These are phyloP conservation scores for Pseudomugil tenellus DNA, from an alignment of 2,797 vertebrate genomes.

Conservation along the genomic window DNA sequence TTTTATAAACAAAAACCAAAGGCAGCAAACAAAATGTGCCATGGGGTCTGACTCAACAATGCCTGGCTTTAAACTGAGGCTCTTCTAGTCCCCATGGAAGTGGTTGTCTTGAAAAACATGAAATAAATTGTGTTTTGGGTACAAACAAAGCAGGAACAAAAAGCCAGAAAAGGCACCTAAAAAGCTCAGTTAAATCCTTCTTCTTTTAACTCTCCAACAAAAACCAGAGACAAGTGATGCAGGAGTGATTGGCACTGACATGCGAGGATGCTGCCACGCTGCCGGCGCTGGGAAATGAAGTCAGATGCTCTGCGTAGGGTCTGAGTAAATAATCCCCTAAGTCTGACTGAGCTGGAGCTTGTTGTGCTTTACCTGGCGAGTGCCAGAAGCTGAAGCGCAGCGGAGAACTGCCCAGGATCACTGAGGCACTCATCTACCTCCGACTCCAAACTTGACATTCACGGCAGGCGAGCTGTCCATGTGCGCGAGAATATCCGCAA, in stretches of 20 bases:
- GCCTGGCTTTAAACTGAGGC: constrained; percentile 24
- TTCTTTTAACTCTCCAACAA: constrained; percentile 12
- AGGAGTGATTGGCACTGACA: constrained; percentile 51
- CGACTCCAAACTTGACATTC: constrained; percentile 63
- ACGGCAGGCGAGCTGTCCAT: constrained; percentile 46
- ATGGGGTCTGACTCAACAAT: constrained; percentile 33
- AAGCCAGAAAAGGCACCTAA: background rate
- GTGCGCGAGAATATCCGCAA: constrained; percentile 43
- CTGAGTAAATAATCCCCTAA: constrained; percentile 71
- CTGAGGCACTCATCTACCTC: constrained; percentile 38
- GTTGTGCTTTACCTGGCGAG: constrained; percentile 66
- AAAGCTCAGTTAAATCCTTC: constrained; percentile 18
- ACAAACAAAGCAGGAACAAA: constrained; percentile 12
- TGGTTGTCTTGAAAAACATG: constrained; percentile 36
- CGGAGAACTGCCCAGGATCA: constrained; percentile 50
- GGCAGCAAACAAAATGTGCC: constrained; percentile 39
- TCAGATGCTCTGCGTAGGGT: constrained; percentile 61
- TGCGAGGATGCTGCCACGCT: constrained; percentile 16
- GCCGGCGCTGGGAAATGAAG: constrained; percentile 47
- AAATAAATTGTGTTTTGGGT: constrained; percentile 45
- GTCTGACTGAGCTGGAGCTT: constrained; percentile 60
- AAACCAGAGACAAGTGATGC: constrained; percentile 32
- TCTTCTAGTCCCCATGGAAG: constrained; percentile 20
- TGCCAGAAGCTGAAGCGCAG: constrained; percentile 38
- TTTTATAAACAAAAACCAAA: constrained; percentile 12